Evolutionary conservation across 2,797 vertebrate genomes (phyloP).

Genomic region (Molossus alvarezi): DNA sequence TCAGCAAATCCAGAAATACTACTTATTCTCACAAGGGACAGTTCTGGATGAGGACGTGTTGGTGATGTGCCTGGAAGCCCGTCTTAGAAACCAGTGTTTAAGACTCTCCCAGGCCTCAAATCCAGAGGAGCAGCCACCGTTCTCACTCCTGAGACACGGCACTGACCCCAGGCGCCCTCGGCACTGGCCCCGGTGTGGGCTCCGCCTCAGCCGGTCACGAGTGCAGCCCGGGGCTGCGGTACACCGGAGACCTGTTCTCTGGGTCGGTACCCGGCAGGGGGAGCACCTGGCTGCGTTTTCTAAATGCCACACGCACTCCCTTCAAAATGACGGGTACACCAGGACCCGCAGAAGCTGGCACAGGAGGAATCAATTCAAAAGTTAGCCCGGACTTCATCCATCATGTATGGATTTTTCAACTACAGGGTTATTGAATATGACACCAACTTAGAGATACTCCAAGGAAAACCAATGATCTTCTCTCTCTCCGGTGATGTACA

Average conservation of each 20-base stretch:
- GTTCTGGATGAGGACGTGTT: not conserved
- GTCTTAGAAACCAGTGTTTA: not conserved
- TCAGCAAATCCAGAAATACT: not conserved
- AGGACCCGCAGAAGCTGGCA: constrained; percentile 77
- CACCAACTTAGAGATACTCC: constrained; percentile 84
- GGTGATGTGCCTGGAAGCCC: not conserved
- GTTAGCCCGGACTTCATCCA: constrained; percentile 83
- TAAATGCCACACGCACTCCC: constrained; percentile 39
- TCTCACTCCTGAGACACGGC: not conserved
- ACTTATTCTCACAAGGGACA: not conserved
- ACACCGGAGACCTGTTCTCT: not conserved
- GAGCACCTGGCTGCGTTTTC: constrained; percentile 53
- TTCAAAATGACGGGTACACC: constrained; percentile 70
- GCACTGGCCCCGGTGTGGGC: not conserved
- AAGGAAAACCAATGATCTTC: constrained; percentile 84
- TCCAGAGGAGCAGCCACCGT: not conserved
- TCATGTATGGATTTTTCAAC: constrained; percentile 86
- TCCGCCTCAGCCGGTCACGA: not conserved
- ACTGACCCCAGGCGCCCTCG: not conserved
- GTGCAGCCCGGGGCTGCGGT: constrained; percentile 2
- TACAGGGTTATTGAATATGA: constrained; percentile 84
- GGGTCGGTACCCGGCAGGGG: constrained; percentile 66
- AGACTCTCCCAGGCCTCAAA: not conserved
- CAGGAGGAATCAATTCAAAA: constrained; percentile 80
- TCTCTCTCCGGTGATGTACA: constrained; percentile 81